Evolutionary conservation across 1,140 invertebrate species (phyloP), one percentile per base, ranked within the genome.

Genomic region (Drosophila parabipectinata): DNA sequence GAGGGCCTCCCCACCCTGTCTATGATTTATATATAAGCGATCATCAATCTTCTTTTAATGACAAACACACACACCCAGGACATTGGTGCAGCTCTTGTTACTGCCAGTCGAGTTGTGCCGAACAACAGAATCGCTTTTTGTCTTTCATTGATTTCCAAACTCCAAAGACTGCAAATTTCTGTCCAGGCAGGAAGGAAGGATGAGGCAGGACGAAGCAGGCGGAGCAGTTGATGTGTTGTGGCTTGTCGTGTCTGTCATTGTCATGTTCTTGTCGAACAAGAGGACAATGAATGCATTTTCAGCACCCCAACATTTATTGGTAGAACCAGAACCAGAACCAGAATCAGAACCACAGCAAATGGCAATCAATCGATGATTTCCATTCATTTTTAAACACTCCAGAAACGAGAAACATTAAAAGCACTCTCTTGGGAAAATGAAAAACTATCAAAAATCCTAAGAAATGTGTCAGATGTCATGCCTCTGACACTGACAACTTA

Each of bases 21-120:
- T 69, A 71, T 71, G 67, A 71, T 71, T 71, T 71, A 71, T 71
- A 71, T 69, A 56, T 69, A 80, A 79, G 69, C 67, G 72, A 76
- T 87, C 82, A 85, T 85, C 82, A 85, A 85, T 85, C 82, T 85
- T 85, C 63, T 55, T 67, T 53, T 68, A 62, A 69, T 75, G 74
- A 75, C 78, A 78, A 60, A 77, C 56, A 21, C 18, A 18, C n/a
- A 18, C 14, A 59, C 48, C 63, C 53, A 59, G 61, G 59, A 45
- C 63, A 60, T 77, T 79, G 81, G 48, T 85, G 79, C 37, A 68
- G 64, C 28, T 55, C 66, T 61, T 48, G 64, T 71, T 71, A 71
- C 67, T 71, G 67, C 67, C 67, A 71, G 41, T 69, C 56, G 67
- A 71, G 52, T 69, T 51, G 52, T 57, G 64, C 63, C 51, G 54